Evolutionary conservation across 2,113 vertebrate species (phyloP), one percentile per base, ranked within the genome.

Genomic region (Empidonax traillii): DNA sequence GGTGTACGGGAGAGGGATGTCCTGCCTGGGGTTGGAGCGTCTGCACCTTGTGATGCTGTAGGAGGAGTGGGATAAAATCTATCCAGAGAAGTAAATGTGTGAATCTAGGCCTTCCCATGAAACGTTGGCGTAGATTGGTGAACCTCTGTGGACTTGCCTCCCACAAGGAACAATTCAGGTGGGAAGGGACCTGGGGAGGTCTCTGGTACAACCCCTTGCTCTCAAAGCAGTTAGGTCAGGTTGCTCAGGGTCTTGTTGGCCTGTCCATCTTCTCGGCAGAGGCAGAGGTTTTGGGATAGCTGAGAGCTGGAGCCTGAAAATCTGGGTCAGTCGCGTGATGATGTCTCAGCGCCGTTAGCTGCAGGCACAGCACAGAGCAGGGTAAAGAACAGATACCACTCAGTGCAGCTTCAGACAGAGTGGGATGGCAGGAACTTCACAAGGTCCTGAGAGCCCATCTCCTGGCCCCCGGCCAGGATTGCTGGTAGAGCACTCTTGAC

Each of bases 281-380:
- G 74, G 33, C 56, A 85, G 81, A 85, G 53, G 5, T 65, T 31
- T 72, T 20, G 10, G 27, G 41, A 12, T n/a, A 76, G 74, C 66
- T 75, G 39, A 41, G 46, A 46, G 24, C 0, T 49, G 49, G 33
- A 85, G 35, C 16, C 46, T 76, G 37, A 13, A 18, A 4, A 37
- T 44, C 35, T 68, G 59, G 23, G 31, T 49, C 31, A 49, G 31
- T 65, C 15, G 69, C 0, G 0, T 39, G 41, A 24, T 39, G 56
- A 5, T 0, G 0, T 19, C 63, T 81, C 7, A 4, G 72, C 0
- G 0, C 46, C 4, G 0, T 6, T 15, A 67, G 52, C 62, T n/a
- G 87, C 0, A 8, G 69, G 27, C n/a, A 22, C 19, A 16, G 61
- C 51, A 52, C 69, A 93, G 89, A 49, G 37, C 43, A 28, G 17